Percentiles rank a stretch among this genome's conserved stretches.
Evolutionary conservation across 53 echinoderm and acorn worm species (phyloP).

Genomic region (Hippasteria phrygiana): DNA sequence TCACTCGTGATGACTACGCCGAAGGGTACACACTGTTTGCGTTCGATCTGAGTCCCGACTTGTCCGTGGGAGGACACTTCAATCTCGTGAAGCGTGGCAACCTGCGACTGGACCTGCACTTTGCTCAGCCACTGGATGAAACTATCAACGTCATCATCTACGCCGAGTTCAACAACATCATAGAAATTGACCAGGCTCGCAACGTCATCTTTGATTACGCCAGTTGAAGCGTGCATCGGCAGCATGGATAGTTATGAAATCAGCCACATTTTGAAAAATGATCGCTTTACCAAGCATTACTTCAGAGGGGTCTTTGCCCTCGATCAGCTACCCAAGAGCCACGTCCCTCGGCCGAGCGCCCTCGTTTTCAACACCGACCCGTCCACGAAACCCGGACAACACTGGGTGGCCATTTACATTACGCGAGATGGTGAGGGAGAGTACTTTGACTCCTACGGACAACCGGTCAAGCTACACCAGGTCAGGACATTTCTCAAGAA

Average conservation of each 20-base stretch:
- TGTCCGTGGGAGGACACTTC: slow-evolving; percentile 46
- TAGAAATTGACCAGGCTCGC: slow-evolving; percentile 64
- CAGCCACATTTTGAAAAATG: not conserved
- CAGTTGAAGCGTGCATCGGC: not conserved
- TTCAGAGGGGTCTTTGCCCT: slow-evolving; percentile 48
- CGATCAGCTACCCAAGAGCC: slow-evolving; percentile 4
- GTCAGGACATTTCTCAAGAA: slow-evolving; percentile 18
- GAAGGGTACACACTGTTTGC: slow-evolving; percentile 44
- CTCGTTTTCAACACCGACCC: slow-evolving; percentile 69
- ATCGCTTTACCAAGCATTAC: not conserved
- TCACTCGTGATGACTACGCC: slow-evolving; percentile 28
- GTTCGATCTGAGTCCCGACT: slow-evolving; percentile 59
- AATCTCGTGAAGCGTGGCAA: slow-evolving; percentile 25
- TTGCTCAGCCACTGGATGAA: slow-evolving; percentile 30
- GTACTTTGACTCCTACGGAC: slow-evolving; percentile 77
- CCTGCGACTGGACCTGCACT: slow-evolving; percentile 65
- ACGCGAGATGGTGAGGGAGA: slow-evolving; percentile 49
- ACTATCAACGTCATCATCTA: slow-evolving; percentile 66
- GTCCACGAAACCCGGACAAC: slow-evolving; percentile 59
- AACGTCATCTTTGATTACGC: slow-evolving; percentile 65
- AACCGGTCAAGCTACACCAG: slow-evolving; percentile 6
- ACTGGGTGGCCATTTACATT: slow-evolving; percentile 75
- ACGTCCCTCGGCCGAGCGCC: slow-evolving; percentile 43
- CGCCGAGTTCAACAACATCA: slow-evolving; percentile 64
- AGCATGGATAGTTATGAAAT: slow-evolving; percentile 50